Evolutionary conservation across 2,113 vertebrate genomes (phyloP).

Genomic region (Campylomormyrus numenius): DNA sequence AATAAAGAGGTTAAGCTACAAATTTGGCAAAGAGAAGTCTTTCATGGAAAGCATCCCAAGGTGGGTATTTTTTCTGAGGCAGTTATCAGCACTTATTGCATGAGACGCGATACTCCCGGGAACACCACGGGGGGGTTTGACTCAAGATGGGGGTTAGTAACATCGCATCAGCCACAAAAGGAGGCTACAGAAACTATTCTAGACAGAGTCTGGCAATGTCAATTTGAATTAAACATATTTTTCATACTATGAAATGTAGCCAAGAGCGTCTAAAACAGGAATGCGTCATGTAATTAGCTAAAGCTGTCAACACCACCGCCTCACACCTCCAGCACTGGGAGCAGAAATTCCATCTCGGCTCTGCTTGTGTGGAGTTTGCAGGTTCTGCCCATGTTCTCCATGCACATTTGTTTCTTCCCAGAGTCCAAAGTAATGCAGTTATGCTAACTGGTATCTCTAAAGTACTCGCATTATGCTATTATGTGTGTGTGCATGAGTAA

Average conservation of each 20-base stretch:
- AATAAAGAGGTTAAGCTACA: background rate
- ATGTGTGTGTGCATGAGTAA: background rate
- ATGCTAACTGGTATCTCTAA: background rate
- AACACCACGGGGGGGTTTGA: background rate
- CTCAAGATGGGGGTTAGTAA: background rate
- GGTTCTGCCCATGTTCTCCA: background rate
- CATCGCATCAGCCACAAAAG: background rate
- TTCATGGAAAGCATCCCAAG: background rate
- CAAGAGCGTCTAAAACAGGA: background rate
- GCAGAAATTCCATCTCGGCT: background rate
- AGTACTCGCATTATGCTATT: background rate
- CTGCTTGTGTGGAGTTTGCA: background rate
- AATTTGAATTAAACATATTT: background rate
- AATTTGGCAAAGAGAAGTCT: background rate
- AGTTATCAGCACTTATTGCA: background rate
- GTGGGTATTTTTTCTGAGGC: background rate
- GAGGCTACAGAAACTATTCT: background rate
- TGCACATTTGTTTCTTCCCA: background rate
- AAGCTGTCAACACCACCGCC: background rate
- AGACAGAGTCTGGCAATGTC: background rate
- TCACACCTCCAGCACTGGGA: background rate
- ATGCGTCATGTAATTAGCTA: background rate
- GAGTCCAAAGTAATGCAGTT: background rate
- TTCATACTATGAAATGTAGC: background rate
- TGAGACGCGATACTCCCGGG: background rate